Percentiles rank a stretch among this genome's conserved stretches.
Evolutionary conservation across 2,888 invertebrate genomes (phyloP).

Genomic region (Trachelus iudaicus): DNA sequence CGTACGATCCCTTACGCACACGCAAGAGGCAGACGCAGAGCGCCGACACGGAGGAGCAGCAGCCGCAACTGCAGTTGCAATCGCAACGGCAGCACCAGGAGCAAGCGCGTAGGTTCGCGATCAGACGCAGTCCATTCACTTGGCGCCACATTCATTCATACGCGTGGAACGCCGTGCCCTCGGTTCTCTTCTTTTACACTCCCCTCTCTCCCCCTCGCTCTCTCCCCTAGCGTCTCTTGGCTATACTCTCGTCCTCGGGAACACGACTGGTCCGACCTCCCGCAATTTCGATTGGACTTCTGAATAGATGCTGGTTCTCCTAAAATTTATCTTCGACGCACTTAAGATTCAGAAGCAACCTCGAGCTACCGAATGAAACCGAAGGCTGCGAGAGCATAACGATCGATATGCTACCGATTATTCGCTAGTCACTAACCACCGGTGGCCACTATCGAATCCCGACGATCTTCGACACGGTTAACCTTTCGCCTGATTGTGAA

Average conservation of each 20-base stretch:
- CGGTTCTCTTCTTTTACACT: neutral
- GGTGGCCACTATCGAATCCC: neutral
- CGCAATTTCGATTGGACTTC: neutral
- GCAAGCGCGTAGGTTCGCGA: constrained; percentile 50
- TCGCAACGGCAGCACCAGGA: constrained; percentile 5
- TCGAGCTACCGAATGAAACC: neutral
- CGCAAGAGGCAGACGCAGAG: constrained; percentile 12
- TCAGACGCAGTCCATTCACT: constrained; percentile 65
- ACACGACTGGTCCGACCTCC: neutral
- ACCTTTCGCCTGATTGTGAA: constrained; percentile 28
- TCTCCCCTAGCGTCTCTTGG: no score
- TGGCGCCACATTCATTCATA: constrained; percentile 66
- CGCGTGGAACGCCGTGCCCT: constrained; percentile 6
- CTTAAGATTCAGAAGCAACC: neutral
- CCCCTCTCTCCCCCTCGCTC: no score
- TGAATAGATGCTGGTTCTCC: neutral
- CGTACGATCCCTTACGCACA: constrained; percentile 10
- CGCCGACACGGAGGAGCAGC: no score
- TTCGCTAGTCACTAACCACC: no score
- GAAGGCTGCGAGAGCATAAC: neutral
- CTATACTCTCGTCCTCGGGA: no score
- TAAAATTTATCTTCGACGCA: neutral
- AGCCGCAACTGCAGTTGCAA: no score
- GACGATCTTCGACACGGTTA: constrained; percentile 37
- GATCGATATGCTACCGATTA: neutral